Evolutionary conservation across 2,888 invertebrate species (phyloP).

Genomic region (Flexamia atlantica): DNA sequence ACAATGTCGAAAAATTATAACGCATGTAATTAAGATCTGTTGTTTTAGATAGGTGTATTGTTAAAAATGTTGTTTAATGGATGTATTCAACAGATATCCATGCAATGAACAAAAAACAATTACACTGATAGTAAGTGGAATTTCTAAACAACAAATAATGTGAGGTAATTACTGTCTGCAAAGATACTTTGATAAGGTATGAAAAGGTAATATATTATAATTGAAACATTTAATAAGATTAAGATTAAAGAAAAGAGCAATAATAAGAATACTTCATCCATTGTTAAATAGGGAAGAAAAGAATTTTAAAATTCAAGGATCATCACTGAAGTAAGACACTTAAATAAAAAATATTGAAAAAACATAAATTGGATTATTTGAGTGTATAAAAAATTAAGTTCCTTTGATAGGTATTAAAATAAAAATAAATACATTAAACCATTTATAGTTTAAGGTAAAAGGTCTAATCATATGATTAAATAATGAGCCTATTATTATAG

Average conservation of each 20-base stretch:
- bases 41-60: too few species aligned
- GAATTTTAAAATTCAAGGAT: neutral
- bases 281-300: neutral
- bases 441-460: too few species aligned
- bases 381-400: too few species aligned
- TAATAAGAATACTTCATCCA: neutral
- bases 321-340: neutral
- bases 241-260: neutral
- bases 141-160: neutral
- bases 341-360: neutral
- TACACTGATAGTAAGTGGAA: neutral
- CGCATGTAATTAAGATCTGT: too few species aligned
- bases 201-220: neutral
- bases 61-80: too few species aligned
- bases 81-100: neutral
- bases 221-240: neutral
- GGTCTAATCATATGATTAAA: too few species aligned
- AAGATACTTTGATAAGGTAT: neutral
- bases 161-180: neutral
- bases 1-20: too few species aligned
- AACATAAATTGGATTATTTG: too few species aligned
- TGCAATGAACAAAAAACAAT: neutral
- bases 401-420: too few species aligned
- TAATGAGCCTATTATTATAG: too few species aligned
- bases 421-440: too few species aligned